Evolutionary conservation across 92 coral and sea anemone genomes (phyloP).

Genomic region (Umimayanthus kanabou): DNA sequence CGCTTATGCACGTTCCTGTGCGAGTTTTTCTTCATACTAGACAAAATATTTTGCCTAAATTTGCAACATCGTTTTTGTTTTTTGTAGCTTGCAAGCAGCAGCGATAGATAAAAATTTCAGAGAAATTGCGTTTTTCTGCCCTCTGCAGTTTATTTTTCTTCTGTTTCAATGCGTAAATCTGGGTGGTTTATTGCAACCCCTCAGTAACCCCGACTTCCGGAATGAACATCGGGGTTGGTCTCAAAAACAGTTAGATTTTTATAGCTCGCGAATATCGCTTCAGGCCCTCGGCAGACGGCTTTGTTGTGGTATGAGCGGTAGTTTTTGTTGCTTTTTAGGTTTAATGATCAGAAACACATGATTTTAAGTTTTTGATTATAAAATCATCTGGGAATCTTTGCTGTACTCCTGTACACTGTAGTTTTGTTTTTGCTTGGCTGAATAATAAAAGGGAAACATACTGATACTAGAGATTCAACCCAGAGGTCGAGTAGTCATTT

Average conservation of each 20-base stretch:
- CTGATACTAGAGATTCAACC: neutral
- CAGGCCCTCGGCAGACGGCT: slow-evolving; percentile 30
- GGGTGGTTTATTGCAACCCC: neutral
- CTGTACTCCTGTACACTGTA: neutral
- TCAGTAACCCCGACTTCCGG: neutral
- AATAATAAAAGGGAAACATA: too few species aligned
- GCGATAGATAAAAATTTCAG: neutral
- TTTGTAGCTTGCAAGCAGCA: neutral
- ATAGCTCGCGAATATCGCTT: neutral
- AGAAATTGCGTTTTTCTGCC: neutral
- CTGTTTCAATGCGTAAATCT: neutral
- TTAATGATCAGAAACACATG: neutral
- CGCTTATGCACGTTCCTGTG: slow-evolving; percentile 1
- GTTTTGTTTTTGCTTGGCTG: neutral
- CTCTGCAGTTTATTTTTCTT: neutral
- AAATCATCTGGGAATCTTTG: neutral
- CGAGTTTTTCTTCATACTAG: neutral
- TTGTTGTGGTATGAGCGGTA: slow-evolving; percentile 17
- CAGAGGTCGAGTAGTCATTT: neutral
- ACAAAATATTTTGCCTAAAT: neutral
- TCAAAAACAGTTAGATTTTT: neutral
- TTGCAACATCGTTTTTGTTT: neutral
- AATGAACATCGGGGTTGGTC: neutral
- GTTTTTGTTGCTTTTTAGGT: neutral
- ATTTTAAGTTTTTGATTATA: neutral